phyloP scores from a whole-genome alignment of 2,888 invertebrate species.

The Proisotoma minuta region DNA sequence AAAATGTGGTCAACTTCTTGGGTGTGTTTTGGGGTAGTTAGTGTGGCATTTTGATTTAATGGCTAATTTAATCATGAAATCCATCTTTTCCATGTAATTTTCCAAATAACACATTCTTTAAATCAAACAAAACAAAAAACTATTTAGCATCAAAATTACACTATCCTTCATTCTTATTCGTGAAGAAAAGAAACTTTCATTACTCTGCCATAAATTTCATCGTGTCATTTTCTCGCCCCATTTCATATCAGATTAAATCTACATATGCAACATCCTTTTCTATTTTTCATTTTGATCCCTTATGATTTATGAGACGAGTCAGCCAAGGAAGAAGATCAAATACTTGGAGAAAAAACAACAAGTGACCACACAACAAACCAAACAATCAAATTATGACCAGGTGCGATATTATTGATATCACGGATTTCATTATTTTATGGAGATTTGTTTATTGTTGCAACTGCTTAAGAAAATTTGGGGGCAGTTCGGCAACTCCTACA shows the following conservation, averaged over 20 bases:
- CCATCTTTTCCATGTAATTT: slow-evolving; percentile 10
- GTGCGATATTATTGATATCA: not conserved
- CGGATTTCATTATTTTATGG: not conserved
- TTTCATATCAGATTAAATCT: not conserved
- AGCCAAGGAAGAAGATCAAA: not conserved
- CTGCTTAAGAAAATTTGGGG: too few species aligned
- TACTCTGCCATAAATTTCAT: not conserved
- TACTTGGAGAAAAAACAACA: not conserved
- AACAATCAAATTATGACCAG: not conserved
- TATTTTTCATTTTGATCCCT: not conserved
- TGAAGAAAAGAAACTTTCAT: not conserved
- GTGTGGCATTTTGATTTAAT: not conserved
- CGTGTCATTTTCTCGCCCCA: not conserved
- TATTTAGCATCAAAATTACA: not conserved
- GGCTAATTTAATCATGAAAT: not conserved
- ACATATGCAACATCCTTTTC: not conserved
- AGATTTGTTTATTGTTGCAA: too few species aligned
- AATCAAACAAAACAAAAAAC: too few species aligned
- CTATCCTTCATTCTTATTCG: not conserved
- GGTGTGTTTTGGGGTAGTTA: not conserved
- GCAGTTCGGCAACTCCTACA: too few species aligned
- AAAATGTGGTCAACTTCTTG: not conserved
- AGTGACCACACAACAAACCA: not conserved
- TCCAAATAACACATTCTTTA: too few species aligned
- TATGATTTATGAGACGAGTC: not conserved